These are phyloP conservation scores for Malacosoma neustria DNA, from an alignment of 2,888 invertebrate species.

Conservation along the genomic window DNA sequence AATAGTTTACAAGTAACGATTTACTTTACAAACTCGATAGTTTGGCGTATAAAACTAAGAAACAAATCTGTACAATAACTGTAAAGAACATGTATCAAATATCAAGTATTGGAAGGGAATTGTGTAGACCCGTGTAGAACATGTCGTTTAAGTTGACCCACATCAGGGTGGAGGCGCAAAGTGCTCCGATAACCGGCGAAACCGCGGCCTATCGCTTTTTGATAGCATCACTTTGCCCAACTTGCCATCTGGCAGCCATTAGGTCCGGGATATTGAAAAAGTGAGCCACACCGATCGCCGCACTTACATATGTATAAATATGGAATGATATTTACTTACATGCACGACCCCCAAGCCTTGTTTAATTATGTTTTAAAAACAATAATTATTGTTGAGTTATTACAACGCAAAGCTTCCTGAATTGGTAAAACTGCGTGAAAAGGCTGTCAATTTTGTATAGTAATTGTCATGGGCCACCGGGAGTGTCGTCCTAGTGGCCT, in stretches of 20 bases:
- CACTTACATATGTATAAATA: conserved; percentile 16
- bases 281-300: conserved; percentile 45
- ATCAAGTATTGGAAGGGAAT: conserved; percentile 8
- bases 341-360: too few relatives aligned
- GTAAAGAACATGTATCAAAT: neutral
- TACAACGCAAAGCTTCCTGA: too few relatives aligned
- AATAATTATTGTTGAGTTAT: too few relatives aligned
- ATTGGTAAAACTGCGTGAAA: too few relatives aligned
- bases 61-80: neutral
- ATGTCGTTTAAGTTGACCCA: conserved; percentile 51
- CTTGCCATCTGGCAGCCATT: conserved; percentile 72
- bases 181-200: conserved; percentile 68
- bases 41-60: too few relatives aligned
- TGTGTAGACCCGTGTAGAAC: conserved; percentile 43
- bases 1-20: too few relatives aligned
- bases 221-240: conserved; percentile 73
- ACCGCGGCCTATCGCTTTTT: conserved; percentile 72
- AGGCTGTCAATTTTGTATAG: too few relatives aligned
- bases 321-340: conserved; percentile 1
- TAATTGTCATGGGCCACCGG: too few relatives aligned
- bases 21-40: too few relatives aligned
- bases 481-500: too few relatives aligned
- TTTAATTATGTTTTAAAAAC: too few relatives aligned
- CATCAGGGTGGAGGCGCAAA: conserved; percentile 57
- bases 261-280: conserved; percentile 72